These are phyloP conservation scores for Riparia riparia DNA, from an alignment of 2,113 vertebrate genomes.

Conservation along the genomic window DNA sequence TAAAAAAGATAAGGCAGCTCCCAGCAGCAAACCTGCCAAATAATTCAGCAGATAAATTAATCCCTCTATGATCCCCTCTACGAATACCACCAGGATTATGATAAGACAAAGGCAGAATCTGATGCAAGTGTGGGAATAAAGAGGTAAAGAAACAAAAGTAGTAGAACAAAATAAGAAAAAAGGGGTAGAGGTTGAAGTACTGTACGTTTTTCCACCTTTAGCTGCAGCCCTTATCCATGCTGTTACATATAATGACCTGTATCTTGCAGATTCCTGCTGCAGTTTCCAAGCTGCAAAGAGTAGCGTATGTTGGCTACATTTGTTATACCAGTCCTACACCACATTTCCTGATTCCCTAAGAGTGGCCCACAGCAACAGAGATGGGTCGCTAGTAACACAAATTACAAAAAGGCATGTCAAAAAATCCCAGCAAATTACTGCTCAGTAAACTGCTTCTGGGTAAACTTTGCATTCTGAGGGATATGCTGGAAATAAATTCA, in stretches of 20 bases:
- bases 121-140: not conserved
- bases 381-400: fast-evolving
- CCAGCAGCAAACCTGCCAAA: not conserved
- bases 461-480: not conserved
- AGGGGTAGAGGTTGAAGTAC: not conserved
- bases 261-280: not conserved
- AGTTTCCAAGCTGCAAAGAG: not conserved
- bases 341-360: not conserved
- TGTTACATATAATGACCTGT: not conserved
- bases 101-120: not conserved
- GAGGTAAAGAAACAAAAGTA: not conserved
- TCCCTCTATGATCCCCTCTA: not conserved
- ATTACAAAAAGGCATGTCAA: not conserved
- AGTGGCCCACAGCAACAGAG: not conserved
- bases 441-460: not conserved
- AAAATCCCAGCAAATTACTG: not conserved
- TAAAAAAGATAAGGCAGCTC: not conserved
- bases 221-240: not conserved
- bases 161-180: not conserved
- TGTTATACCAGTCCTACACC: not conserved
- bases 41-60: not conserved
- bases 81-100: not conserved
- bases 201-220: not conserved
- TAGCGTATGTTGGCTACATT: not conserved
- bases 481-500: not conserved